phyloP scores from a whole-genome alignment of 1,140 invertebrate species.

The Physella acuta region DNA sequence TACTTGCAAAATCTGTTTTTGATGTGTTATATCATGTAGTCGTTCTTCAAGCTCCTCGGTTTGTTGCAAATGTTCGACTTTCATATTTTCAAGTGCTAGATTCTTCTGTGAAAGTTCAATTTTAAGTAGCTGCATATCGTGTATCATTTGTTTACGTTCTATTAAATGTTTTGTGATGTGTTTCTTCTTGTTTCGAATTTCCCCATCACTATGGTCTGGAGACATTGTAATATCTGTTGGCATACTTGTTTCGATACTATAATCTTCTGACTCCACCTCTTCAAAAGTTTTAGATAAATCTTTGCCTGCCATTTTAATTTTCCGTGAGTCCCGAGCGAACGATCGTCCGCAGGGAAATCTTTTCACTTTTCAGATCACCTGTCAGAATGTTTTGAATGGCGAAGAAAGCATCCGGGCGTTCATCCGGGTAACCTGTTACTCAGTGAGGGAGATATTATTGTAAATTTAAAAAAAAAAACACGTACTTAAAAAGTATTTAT shows the following conservation, averaged over 20 bases:
- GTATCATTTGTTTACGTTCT: slow-evolving; percentile 57
- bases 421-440: slow-evolving; percentile 20
- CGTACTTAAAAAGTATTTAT: too few species aligned
- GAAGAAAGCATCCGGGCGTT: background rate
- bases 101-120: slow-evolving; percentile 60
- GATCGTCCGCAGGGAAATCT: too few species aligned
- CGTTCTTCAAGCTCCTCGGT: slow-evolving; percentile 59
- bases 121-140: slow-evolving; percentile 59
- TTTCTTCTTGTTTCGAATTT: slow-evolving; percentile 36
- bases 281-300: slow-evolving; percentile 53
- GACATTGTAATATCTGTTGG: slow-evolving; percentile 54
- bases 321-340: too few species aligned
- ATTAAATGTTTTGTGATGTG: slow-evolving; percentile 49
- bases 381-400: slow-evolving; percentile 4
- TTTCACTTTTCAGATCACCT: too few species aligned
- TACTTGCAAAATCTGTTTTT: slow-evolving; percentile 55
- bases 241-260: slow-evolving; percentile 50
- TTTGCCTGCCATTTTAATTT: slow-evolving; percentile 51
- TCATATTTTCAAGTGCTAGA: slow-evolving; percentile 56
- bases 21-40: slow-evolving; percentile 55
- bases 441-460: background rate
- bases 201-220: slow-evolving; percentile 44
- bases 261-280: slow-evolving; percentile 52
- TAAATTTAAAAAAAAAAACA: too few species aligned
- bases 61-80: slow-evolving; percentile 53